Evolutionary conservation across 2,797 vertebrate species (phyloP), one percentile per base, ranked within the genome.

Genomic region (Naso thynnoides): DNA sequence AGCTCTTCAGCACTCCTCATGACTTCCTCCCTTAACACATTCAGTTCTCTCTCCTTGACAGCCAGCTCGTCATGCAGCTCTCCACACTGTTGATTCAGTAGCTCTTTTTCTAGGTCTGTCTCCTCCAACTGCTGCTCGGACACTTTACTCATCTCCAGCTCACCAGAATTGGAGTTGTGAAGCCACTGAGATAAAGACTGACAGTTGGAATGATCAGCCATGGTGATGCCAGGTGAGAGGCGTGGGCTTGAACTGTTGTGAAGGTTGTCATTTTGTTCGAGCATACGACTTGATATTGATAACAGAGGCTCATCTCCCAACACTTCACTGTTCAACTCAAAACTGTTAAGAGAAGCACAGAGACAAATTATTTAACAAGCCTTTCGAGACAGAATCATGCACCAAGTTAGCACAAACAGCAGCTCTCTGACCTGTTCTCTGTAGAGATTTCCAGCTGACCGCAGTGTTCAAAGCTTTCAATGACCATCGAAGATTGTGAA

Each of bases 51-150:
- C 54, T 95, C 93, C 68, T 89, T 94, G n/a, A 93, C 81, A 44
- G 69, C 68, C 65, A 96, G 79, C 79, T 94, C 93, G 39, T 95
- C 91, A 1, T 76, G 89, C n/a, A 96, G 89, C 39, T 95, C 90
- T 16, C 23, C 71, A 55, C 93, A 95, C 70, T 91, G 92, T 80
- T 96, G 93, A 64, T 82, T 86, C 41, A 95, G 81, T 55, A 91
- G 79, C 67, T 81, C 76, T 26, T 92, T 91, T 42, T 87, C 93
- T 65, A 92, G 78, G 72, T 88, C 86, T 0, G 80, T 49, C 48
- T 72, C 85, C 31, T 78, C 81, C 56, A 61, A 77, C 21, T 56
- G 78, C 64, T 76, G 79, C 66, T 84, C 86, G 0, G 86, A 84
- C 39, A 83, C 47, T n/a, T 86, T 73, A 48, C 91, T 90, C 13